phyloP scores from a whole-genome alignment of 2,113 vertebrate genomes.

The Taxidea taxus region DNA sequence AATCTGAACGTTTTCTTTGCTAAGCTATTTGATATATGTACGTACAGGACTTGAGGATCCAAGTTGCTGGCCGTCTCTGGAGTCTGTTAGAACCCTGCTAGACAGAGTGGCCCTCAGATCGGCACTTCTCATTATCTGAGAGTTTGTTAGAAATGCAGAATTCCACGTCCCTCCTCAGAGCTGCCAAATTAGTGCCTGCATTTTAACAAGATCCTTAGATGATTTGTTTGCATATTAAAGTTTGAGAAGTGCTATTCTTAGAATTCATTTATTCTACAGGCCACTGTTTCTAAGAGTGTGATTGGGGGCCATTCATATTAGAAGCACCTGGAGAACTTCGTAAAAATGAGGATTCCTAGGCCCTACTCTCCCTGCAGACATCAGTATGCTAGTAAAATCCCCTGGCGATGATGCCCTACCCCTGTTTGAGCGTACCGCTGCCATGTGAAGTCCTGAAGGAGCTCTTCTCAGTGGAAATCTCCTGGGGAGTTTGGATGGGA shows the following conservation, averaged over 20 bases:
- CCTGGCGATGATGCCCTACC: not conserved
- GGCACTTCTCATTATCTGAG: not conserved
- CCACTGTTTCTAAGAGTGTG: not conserved
- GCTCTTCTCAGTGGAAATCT: not conserved
- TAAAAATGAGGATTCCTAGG: not conserved
- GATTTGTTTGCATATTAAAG: not conserved
- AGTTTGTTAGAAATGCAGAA: not conserved
- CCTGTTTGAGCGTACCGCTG: not conserved
- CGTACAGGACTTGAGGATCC: not conserved
- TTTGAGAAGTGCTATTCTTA: not conserved
- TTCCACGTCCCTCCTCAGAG: not conserved
- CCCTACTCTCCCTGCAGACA: not conserved
- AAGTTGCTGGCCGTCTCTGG: not conserved
- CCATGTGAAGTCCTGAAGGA: not conserved
- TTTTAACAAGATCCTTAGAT: not conserved
- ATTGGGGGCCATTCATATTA: not conserved
- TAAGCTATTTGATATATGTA: not conserved
- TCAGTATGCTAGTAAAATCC: not conserved
- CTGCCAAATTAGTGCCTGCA: not conserved
- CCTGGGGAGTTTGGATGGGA: not conserved
- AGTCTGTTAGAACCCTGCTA: not conserved
- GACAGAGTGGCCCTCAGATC: not conserved
- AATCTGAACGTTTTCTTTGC: not conserved
- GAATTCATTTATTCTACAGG: not conserved
- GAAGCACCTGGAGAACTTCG: not conserved